These are phyloP conservation scores for Meloidogyne chitwoodi DNA, from an alignment of 1,140 invertebrate genomes.

Conservation along the genomic window DNA sequence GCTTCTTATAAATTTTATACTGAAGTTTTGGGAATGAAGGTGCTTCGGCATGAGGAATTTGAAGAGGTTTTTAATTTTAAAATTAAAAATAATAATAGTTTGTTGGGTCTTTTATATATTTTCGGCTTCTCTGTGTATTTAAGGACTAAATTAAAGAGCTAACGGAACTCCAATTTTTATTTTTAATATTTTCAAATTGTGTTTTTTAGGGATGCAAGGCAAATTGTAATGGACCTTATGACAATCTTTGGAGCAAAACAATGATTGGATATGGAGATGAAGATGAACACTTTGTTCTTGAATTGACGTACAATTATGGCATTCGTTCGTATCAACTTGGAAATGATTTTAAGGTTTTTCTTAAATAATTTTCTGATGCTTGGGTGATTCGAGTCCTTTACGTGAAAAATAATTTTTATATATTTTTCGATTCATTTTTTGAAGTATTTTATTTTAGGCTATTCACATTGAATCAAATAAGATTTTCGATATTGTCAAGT, in stretches of 20 bases:
- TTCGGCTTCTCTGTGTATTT: too few species aligned
- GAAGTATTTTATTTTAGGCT: conserved; percentile 53
- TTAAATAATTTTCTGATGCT: too few species aligned
- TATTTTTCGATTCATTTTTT: conserved; percentile 37
- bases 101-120: too few species aligned
- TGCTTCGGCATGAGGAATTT: conserved; percentile 93
- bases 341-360: conserved; percentile 74
- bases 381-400: too few species aligned
- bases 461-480: conserved; percentile 78
- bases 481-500: conserved; percentile 64
- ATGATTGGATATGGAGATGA: conserved; percentile 97
- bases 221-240: conserved; percentile 69
- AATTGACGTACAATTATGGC: conserved; percentile 95
- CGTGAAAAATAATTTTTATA: too few species aligned
- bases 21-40: conserved; percentile 87
- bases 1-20: conserved; percentile 80
- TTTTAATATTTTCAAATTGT: conserved; percentile 1
- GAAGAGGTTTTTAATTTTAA: conserved; percentile 73
- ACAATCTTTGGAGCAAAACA: conserved; percentile 95
- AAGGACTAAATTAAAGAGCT: too few species aligned
- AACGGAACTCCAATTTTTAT: too few species aligned
- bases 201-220: conserved; percentile 9
- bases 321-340: conserved; percentile 77
- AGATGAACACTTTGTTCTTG: conserved; percentile 87
- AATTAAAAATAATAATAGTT: too few species aligned